A percentile compares a stretch with the other conserved stretches of the same genome.
Evolutionary conservation across 2,113 vertebrate genomes (phyloP).

Genomic region (Xiphophorus couchianus): DNA sequence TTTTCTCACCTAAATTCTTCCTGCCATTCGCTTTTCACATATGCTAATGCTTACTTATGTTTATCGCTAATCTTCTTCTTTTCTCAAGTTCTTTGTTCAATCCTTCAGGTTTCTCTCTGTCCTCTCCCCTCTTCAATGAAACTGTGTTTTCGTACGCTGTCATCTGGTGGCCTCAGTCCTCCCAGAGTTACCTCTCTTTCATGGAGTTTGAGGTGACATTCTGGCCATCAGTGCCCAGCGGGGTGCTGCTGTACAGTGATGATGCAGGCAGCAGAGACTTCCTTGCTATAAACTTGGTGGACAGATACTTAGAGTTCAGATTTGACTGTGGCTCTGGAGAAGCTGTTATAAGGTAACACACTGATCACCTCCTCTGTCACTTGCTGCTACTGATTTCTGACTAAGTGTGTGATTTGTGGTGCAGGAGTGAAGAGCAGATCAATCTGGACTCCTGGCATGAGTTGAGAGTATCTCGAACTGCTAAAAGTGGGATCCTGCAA

Average conservation of each 20-base stretch:
- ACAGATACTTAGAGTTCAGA: conserved; percentile 89
- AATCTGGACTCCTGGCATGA: conserved; percentile 90
- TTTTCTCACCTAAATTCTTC: background rate
- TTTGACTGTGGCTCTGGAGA: conserved; percentile 97
- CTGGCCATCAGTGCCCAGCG: conserved; percentile 81
- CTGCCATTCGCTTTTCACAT: background rate
- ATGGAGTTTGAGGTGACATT: conserved; percentile 95
- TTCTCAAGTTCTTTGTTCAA: background rate
- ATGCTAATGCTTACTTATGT: background rate
- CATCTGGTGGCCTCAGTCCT: conserved; percentile 89
- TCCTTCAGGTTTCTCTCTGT: conserved; percentile 84
- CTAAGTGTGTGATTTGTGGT: conserved; percentile 15
- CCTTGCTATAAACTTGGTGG: conserved; percentile 86
- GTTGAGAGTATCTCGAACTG: conserved; percentile 89
- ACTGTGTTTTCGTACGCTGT: conserved; percentile 86
- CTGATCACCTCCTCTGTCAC: background rate
- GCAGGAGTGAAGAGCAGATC: conserved; percentile 88
- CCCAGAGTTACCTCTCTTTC: conserved; percentile 92
- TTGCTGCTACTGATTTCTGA: background rate
- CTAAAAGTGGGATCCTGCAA: conserved; percentile 91
- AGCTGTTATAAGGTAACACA: conserved; percentile 86
- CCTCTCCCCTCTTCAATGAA: conserved; percentile 90
- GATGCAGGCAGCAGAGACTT: conserved; percentile 91
- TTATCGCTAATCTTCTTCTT: background rate
- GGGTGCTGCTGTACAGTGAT: conserved; percentile 91